Evolutionary conservation across 2,888 invertebrate species (phyloP).

Genomic region (Drosophila pseudotalamancana): DNA sequence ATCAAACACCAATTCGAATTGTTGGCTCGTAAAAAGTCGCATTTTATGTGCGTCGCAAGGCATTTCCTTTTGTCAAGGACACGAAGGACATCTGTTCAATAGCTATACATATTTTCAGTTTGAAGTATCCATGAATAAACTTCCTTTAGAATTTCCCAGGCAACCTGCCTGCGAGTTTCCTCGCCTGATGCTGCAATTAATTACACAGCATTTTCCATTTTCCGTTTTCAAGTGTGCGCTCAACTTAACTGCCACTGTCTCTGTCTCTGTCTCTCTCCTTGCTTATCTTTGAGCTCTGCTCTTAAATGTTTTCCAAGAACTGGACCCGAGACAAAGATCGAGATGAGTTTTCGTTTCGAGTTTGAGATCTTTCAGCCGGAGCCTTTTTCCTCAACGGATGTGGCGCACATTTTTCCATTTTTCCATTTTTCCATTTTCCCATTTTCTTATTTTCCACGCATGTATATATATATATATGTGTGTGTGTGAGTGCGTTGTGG

Average conservation of each 20-base stretch:
- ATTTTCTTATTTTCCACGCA: constrained; percentile 4
- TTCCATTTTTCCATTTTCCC: constrained; percentile 55
- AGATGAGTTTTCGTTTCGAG: constrained; percentile 18
- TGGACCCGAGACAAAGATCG: constrained; percentile 37
- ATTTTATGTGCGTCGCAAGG: constrained; percentile 43
- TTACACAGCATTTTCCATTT: constrained; percentile 78
- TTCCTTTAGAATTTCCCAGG: constrained; percentile 63
- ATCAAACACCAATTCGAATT: constrained; percentile 6
- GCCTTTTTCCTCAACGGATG: constrained; percentile 58
- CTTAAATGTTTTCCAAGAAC: constrained; percentile 74
- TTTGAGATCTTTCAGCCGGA: constrained; percentile 8
- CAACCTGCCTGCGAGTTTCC: constrained; percentile 37
- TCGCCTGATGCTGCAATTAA: constrained; percentile 63
- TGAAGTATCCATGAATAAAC: constrained; percentile 46
- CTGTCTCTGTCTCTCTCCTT: constrained; percentile 5
- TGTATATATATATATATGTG: constrained; percentile 7
- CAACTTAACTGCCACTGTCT: constrained; percentile 1
- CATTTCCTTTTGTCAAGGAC: constrained; percentile 63
- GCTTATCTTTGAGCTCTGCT: constrained; percentile 37
- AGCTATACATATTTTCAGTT: too few relatives aligned
- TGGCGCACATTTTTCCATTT: constrained; percentile 60
- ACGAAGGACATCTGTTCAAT: constrained; percentile 33
- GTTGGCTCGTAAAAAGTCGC: constrained; percentile 49
- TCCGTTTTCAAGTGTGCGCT: constrained; percentile 49
- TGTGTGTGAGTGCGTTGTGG: constrained; percentile 1